A percentile compares a stretch with the other conserved stretches of the same genome.
phyloP scores from a whole-genome alignment of 2,888 invertebrate species.

The Saturnia japonica region DNA sequence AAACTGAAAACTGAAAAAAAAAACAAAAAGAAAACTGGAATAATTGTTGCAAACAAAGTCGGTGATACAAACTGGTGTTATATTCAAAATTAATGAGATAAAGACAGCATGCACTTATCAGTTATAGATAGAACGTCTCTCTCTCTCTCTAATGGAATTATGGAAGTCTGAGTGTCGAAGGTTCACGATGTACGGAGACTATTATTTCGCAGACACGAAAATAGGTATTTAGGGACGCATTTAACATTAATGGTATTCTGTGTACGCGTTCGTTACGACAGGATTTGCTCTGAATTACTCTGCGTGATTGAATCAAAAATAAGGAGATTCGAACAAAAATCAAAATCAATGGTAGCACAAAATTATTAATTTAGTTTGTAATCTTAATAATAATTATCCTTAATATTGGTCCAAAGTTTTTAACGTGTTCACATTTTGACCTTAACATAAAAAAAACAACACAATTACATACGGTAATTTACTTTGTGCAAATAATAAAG shows the following conservation, averaged over 20 bases:
- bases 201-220: constrained; percentile 20
- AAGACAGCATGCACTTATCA: background rate
- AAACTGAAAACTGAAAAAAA: too few species aligned
- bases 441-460: constrained; percentile 3
- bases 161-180: constrained; percentile 44
- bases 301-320: too few species aligned
- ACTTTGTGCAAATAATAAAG: constrained; percentile 5
- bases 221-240: constrained; percentile 20
- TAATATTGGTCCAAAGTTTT: background rate
- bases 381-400: background rate
- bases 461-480: background rate
- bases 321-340: too few species aligned
- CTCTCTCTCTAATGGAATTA: constrained; percentile 55
- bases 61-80: background rate
- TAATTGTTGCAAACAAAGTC: too few species aligned
- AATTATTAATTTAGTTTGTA: too few species aligned
- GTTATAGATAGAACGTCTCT: constrained; percentile 3
- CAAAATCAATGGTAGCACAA: too few species aligned
- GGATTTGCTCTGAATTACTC: too few species aligned
- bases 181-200: constrained; percentile 25
- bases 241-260: too few species aligned
- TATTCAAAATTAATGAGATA: background rate
- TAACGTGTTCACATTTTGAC: background rate
- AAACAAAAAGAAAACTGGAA: too few species aligned
- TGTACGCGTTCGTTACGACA: too few species aligned